Conservation (phyloP, 2,113 vertebrate genomes). For the Calyptommatus sinebrachiatus region DNA sequence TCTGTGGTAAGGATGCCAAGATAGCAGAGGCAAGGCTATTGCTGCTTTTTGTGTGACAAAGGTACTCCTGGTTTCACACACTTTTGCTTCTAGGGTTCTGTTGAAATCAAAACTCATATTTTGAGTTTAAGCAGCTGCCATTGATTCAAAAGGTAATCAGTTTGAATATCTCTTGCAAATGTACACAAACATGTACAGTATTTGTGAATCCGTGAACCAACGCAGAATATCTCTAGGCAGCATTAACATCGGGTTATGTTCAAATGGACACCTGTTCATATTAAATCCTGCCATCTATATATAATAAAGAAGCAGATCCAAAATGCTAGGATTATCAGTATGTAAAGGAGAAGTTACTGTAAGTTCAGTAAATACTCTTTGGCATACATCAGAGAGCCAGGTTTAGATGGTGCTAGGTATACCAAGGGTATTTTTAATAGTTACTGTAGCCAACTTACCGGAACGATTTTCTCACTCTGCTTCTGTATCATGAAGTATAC, state of each 20-base stretch:
- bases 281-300: background rate
- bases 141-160: background rate
- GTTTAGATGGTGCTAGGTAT: background rate
- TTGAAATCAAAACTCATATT: slow-evolving; percentile 1
- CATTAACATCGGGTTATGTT: background rate
- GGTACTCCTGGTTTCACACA: slow-evolving; percentile 23
- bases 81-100: slow-evolving; percentile 52
- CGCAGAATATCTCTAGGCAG: background rate
- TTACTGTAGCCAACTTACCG: background rate
- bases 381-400: background rate
- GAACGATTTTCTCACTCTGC: too few relatives aligned
- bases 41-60: slow-evolving; percentile 44
- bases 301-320: background rate
- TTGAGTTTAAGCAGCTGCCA: background rate
- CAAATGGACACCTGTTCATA: background rate
- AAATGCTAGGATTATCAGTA: background rate
- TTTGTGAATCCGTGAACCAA: background rate
- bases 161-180: background rate
- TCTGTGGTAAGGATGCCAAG: background rate
- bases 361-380: background rate
- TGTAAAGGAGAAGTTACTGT: too few relatives aligned
- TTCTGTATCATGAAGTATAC: background rate
- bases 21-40: background rate
- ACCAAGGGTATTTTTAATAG: background rate
- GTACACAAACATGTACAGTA: background rate